These are phyloP conservation scores for Gymnopithys bicolor DNA, from an alignment of 2,797 vertebrate species.

Conservation along the genomic window DNA sequence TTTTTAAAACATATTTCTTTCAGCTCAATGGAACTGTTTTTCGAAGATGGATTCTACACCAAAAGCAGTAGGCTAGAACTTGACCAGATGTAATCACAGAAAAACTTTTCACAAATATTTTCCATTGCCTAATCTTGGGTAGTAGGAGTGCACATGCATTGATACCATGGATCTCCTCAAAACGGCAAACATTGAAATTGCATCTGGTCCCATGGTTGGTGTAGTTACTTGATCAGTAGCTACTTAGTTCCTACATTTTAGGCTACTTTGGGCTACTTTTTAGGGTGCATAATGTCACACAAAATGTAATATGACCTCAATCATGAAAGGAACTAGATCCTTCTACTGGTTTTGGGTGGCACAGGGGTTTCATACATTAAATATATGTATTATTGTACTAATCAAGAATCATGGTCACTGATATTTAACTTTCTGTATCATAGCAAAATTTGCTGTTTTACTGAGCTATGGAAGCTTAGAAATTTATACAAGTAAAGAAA, in stretches of 20 bases:
- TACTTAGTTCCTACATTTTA: not conserved
- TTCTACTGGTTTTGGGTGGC: not conserved
- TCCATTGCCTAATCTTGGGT: not conserved
- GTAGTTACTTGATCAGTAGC: not conserved
- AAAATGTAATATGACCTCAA: not conserved
- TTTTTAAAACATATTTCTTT: not conserved
- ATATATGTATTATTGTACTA: not conserved
- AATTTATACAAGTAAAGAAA: not conserved
- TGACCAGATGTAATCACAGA: not conserved
- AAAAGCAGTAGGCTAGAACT: not conserved
- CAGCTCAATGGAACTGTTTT: not conserved
- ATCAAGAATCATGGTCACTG: not conserved
- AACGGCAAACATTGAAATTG: not conserved
- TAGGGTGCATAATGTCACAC: not conserved
- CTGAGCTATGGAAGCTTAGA: not conserved
- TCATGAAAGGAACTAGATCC: accelerated
- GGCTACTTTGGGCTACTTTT: not conserved
- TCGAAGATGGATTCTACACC: not conserved
- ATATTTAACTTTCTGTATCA: not conserved
- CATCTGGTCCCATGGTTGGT: not conserved
- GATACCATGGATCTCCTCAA: not conserved
- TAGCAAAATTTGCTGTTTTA: not conserved
- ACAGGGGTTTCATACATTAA: not conserved
- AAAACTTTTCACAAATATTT: not conserved
- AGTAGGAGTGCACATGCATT: not conserved